Base-by-base conservation (phyloP, 2,113 vertebrate species). In the Eolophus roseicapilla region DNA sequence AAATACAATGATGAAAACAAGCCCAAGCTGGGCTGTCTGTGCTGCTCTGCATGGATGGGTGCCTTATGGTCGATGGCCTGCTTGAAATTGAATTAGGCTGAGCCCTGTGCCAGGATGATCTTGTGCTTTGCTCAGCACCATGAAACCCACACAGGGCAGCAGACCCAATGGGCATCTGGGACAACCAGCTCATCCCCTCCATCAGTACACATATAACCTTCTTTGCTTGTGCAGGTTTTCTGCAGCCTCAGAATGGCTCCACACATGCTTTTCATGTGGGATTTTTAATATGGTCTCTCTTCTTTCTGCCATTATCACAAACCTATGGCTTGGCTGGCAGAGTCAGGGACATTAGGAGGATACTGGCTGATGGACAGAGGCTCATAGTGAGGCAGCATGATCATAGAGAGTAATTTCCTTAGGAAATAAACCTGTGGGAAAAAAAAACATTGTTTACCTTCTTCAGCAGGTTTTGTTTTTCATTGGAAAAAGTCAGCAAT, bases 391-490 rank as follows among this genome's bases (percentile, higher is more conserved):
- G 49, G 60, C 90, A 78, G n/a, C 0, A 1, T 73, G 78, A 92
- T 68, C 33, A n/a, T 9, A 90, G 70, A 59, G 47, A 85, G 47
- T 8, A 3, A 31, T 76, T 79, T 90, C 75, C 41, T 41, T 23
- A 31, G n/a, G 67, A 82, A 88, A 90, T 6, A 43, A 67, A 82
- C 67, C 41, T 33, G 29, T 31, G 27, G 65, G 11, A 1, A 29
- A 67, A 68, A 52, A 20, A 25, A 39, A 5, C 25, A 68, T 43
- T 83, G 62, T 79, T 93, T 95, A 92, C 92, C 95, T 95, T 77
- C 88, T 88, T 44, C 82, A 81, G 94, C 92, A 93, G 90, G 63
- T 77, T 91, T 91, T 93, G 82, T 74, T 88, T 94, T 92, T 39
- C 75, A 62, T 8, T 65, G 76, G 71, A 82, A 92, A 52, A 80